Evolutionary conservation across 2,113 vertebrate species (phyloP), one percentile per base, ranked within the genome.

Genomic region (Leptobrachium ailaonicum): DNA sequence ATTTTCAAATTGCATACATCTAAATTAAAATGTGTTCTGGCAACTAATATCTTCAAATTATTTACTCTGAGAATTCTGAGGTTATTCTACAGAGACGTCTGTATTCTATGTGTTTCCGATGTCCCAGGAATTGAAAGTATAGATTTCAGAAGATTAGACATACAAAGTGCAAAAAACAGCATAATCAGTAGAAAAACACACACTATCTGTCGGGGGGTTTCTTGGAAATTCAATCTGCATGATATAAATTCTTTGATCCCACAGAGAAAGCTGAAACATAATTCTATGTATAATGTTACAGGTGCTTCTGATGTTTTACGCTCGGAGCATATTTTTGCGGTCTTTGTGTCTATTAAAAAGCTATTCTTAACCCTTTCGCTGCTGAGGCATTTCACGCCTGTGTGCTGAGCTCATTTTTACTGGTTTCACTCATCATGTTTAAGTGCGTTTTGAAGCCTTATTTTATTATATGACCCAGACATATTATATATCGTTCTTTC

Each of bases 1-100:
- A 60, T 63, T 43, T 41, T 77, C 84, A 83, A 85, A 80, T 67
- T 77, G 9, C 5, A 71, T 10, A 66, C 11, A 56, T 41, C 66
- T 71, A 9, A 45, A 13, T 54, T 71, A 2, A 82, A 20, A 70
- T 60, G 40, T 63, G 2, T 62, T 9, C 54, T 63, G 76, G 43
- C 44, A 78, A 56, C 56, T 71, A 68, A 77, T 41, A 77, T 78
- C 62, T 71, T 41, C 47, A 62, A 53, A 63, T 71, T 42, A 47
- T 58, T 32, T 62, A 41, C 60, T 43, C 50, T 13, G 20, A 32
- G 4, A 14, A 45, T 78, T 77, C 69, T 43, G 11, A 70, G 13
- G 43, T 70, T 47, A 70, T 47, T 11, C 8, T 50, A 70, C 20
- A 70, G 12, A 78, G 68, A 50, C 76, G 43, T 56, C 50, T 71